Evolutionary conservation across 2,113 vertebrate species (phyloP).

Genomic region (Grantiella picta): DNA sequence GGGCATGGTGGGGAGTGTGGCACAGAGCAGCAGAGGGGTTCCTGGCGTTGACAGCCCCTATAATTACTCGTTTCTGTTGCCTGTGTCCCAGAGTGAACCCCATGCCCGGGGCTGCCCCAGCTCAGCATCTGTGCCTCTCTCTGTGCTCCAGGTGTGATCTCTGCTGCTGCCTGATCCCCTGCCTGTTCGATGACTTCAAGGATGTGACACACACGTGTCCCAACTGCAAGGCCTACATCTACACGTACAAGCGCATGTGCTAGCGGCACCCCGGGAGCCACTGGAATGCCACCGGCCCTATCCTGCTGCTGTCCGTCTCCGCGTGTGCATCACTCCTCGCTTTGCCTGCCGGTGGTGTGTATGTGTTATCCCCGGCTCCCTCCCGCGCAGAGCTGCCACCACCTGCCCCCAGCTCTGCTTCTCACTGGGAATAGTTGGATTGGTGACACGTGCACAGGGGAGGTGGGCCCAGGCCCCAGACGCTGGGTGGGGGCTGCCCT

Average conservation of each 20-base stretch:
- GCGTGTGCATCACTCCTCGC: not conserved
- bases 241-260: slow-evolving; percentile 98
- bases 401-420: not conserved
- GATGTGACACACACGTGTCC: slow-evolving; percentile 98
- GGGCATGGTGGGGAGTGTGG: accelerated
- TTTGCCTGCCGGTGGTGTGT: not conserved
- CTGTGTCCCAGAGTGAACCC: accelerated
- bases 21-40: not conserved
- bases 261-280: slow-evolving; percentile 61
- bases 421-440: not conserved
- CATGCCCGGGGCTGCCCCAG: not conserved
- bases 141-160: slow-evolving; percentile 85
- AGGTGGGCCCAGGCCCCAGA: not conserved
- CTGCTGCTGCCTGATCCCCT: slow-evolving; percentile 97
- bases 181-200: slow-evolving; percentile 96
- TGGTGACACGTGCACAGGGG: not conserved
- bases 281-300: not conserved
- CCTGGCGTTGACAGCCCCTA: not conserved
- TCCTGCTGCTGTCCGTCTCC: not conserved
- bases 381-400: not conserved
- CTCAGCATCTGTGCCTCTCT: not conserved
- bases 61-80: accelerated
- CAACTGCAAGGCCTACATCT: slow-evolving; percentile 98
- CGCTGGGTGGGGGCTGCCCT: not conserved
- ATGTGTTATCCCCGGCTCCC: not conserved